Percentiles rank a stretch among this genome's conserved stretches.
Conservation (phyloP, 2,113 vertebrate species). For the Ceuthmochares aereus region DNA sequence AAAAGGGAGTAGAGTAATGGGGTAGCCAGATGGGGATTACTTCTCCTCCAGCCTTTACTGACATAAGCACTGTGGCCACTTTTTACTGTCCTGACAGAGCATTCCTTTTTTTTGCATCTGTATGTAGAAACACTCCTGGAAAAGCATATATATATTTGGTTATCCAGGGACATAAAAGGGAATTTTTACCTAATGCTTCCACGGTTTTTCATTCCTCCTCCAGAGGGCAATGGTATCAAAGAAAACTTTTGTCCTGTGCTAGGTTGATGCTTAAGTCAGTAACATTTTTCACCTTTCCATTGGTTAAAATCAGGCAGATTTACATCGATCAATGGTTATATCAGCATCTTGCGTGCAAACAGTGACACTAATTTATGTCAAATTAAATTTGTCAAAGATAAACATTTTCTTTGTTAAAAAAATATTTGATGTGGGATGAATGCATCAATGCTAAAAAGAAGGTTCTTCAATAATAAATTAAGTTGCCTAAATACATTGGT, state of each 20-base stretch:
- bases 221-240: constrained; percentile 68
- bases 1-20: background rate
- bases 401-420: background rate
- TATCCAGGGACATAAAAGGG: background rate
- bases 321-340: background rate
- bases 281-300: too few species aligned
- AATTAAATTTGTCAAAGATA: background rate
- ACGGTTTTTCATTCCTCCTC: constrained; percentile 54
- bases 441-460: background rate
- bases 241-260: background rate
- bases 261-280: background rate
- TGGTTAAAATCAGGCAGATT: background rate
- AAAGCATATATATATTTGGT: background rate
- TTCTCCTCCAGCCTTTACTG: background rate
- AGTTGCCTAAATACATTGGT: background rate
- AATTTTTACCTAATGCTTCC: background rate
- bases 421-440: background rate
- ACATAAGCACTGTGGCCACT: background rate
- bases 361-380: background rate
- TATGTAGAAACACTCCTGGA: background rate
- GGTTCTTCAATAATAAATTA: background rate
- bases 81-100: background rate
- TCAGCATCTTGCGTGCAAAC: background rate
- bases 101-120: background rate
- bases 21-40: constrained; percentile 39